Evolutionary conservation across 1,140 invertebrate genomes (phyloP), one percentile per base, ranked within the genome.

Genomic region (Kradibia gibbosae): DNA sequence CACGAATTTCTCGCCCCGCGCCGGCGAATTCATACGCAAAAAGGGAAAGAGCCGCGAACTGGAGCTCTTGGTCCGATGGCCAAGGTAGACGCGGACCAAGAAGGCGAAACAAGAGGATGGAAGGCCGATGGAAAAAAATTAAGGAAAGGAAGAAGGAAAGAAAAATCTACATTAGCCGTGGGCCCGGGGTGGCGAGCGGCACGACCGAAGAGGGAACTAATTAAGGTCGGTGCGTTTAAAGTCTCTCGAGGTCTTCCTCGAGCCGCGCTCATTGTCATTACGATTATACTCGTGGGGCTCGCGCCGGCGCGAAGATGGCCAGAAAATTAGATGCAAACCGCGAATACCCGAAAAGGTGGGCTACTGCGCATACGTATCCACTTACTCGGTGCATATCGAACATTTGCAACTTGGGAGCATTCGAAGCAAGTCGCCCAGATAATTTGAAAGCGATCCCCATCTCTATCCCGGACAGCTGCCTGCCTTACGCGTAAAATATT

Each of bases 401-500:
- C 62, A 48, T 76, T 62, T 77, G 55, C 55, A 48, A 77, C 82
- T 81, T 78, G 84, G 82, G 83, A 84, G 83, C 83, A 87, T 85
- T 86, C 84, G 85, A 88, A 83, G 78, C 88, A 88, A 89, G 85
- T 89, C 88, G 86, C 87, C 88, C 87, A 87, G 86, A 89, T 89
- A 89, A 89, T 89, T 89, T 89, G 88, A 89, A 89, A 89, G 86
- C 88, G 87, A 89, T 89, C 87, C 87, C 87, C 86, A 86, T 84
- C 84, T 83, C 82, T 73, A 10, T 11, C 20, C 36, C n/a, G 55
- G 86, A 86, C 89, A 90, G 89, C 89, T 90, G 89, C 89, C 87
- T 86, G 88, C 88, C 88, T 88, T 88, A 88, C 88, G 88, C 88
- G 88, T 89, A 87, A 88, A 89, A 89, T 89, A 89, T 89, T 89